Percentiles rank a stretch among this genome's conserved stretches.
These are phyloP conservation scores for Brachyalestes nurse DNA, from an alignment of 2,797 vertebrate species.

Conservation along the genomic window DNA sequence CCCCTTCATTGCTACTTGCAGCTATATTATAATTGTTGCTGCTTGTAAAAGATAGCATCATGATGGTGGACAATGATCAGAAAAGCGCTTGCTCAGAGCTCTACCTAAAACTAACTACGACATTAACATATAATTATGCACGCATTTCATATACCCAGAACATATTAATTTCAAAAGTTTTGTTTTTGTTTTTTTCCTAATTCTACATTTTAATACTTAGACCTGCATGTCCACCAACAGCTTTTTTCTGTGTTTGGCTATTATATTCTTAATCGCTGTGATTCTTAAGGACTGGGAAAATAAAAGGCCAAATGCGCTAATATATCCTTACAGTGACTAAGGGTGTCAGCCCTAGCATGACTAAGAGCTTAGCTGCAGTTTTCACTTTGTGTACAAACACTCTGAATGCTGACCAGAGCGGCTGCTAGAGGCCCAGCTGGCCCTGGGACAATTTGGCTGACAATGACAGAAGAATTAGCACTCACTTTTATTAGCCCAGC, in stretches of 20 bases:
- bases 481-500: slow-evolving; percentile 76
- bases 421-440: slow-evolving; percentile 74
- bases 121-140: no score
- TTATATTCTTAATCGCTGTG: not conserved
- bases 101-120: no score
- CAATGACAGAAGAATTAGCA: slow-evolving; percentile 77
- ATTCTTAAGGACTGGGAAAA: not conserved
- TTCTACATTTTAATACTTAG: not conserved
- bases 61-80: no score
- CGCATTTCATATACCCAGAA: no score
- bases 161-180: not conserved
- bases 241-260: not conserved
- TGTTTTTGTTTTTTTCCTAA: not conserved
- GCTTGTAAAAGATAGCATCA: not conserved
- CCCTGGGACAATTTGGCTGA: slow-evolving; percentile 77
- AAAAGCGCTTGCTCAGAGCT: no score
- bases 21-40: not conserved
- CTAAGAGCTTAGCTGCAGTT: slow-evolving; percentile 39
- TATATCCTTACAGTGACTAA: not conserved
- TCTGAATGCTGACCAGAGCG: slow-evolving; percentile 65
- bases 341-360: not conserved
- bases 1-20: not conserved
- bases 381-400: slow-evolving; percentile 66
- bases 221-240: not conserved
- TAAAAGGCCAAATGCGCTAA: not conserved